Base-by-base conservation (phyloP, 1,140 invertebrate species). In the Cyclina sinensis region DNA sequence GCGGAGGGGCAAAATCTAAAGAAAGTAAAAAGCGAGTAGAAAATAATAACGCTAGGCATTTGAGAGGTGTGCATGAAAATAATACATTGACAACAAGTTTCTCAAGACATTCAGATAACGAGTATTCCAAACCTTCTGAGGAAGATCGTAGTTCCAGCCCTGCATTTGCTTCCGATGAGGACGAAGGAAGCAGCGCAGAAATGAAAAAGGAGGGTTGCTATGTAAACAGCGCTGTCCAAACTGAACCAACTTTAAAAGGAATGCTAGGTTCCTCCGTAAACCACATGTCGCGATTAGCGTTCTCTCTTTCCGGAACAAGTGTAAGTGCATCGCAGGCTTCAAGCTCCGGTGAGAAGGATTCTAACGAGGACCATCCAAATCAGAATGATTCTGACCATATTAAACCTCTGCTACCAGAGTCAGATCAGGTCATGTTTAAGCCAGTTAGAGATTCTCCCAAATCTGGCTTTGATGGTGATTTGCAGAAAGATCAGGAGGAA, bases 121-220 rank as follows among this genome's bases (percentile, higher is more conserved):
- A 94, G 21, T 94, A 94, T 46, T 88, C 86, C 12, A 88, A 88
- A 62, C 90, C 90, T 21, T 80, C 90, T 27, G 96, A 96, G 12
- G 98, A 98, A 14, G 98, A 99, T 95, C 96, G 98, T 39, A 88
- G 86, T 62, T 99, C 98, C 0, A 99, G 98, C 93, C 98, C 98
- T 0, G 98, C 98, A 0, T 99, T 99, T 95, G 98, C 99, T 90
- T 99, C 98, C 0, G 99, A 99, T 95, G 98, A 99, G 68, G 96
- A 97, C n/a, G 92, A 94, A 70, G 91, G 91, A 51, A 94, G 92
- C 98, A 92, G 91, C 68, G 88, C 82, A 18, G 89, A 65, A 46
- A 46, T 70, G 5, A 62, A 86, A 21, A 88, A 87, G 37, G 48
- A 91, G 74, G 89, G 90, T 5, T 92, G 93, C 35, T 93, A 93